These are phyloP conservation scores for Sebastes fasciatus DNA, from an alignment of 2,113 vertebrate species.

Conservation along the genomic window DNA sequence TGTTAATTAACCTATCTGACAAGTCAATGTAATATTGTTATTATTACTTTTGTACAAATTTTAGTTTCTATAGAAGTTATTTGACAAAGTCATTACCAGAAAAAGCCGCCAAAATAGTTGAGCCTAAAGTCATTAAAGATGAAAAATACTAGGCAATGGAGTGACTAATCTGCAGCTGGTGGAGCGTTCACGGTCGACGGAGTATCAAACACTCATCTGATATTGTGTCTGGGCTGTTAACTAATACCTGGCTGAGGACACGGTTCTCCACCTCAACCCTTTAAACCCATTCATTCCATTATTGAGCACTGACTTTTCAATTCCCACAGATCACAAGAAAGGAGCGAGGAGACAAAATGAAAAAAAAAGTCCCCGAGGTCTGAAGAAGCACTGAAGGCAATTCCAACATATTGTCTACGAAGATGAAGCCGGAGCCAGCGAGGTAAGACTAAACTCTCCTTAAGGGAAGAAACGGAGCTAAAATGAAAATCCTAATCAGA, in stretches of 20 bases:
- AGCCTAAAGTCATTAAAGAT: conserved; percentile 3
- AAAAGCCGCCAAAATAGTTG: no score
- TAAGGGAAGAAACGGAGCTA: background rate
- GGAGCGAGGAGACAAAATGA: conserved; percentile 69
- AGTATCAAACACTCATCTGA: conserved; percentile 24
- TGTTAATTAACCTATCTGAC: no score
- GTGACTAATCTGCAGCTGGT: background rate
- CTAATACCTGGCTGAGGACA: conserved; percentile 41
- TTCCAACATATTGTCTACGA: conserved; percentile 70
- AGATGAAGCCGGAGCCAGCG: conserved; percentile 18
- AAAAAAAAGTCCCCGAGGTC: conserved; percentile 64
- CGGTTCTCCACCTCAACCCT: conserved; percentile 26
- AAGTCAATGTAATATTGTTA: no score
- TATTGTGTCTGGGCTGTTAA: conserved; percentile 35
- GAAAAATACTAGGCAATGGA: background rate
- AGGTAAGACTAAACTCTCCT: conserved; percentile 2
- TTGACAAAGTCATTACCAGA: no score
- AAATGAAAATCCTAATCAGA: conserved; percentile 21
- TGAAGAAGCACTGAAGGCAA: conserved; percentile 66
- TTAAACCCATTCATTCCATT: conserved; percentile 77
- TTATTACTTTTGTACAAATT: background rate
- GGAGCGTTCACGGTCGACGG: background rate
- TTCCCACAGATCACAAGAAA: conserved; percentile 57
- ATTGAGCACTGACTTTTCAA: conserved; percentile 74
- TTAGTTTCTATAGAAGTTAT: background rate